A percentile compares a stretch with the other conserved stretches of the same genome.
Conservation (phyloP, 2,797 vertebrate genomes). For the Melanotaenia parkinsoni region DNA sequence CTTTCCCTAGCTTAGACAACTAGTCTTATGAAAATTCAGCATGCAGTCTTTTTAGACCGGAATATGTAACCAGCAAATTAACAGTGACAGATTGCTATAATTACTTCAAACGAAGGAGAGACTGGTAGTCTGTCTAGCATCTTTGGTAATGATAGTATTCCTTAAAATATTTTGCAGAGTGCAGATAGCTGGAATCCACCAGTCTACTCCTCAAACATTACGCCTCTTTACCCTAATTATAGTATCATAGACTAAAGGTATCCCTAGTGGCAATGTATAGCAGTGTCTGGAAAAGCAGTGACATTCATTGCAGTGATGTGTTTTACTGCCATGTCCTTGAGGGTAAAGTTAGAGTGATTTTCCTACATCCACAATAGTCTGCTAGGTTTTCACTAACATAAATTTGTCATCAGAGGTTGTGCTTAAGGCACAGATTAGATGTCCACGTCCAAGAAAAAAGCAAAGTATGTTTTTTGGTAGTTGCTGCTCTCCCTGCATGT, state of each 20-base stretch:
- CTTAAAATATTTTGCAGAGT: constrained; percentile 25
- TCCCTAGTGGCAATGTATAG: constrained; percentile 5
- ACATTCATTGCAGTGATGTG: constrained; percentile 19
- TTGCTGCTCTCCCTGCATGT: background rate
- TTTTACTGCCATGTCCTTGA: constrained; percentile 6
- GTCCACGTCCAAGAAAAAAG: background rate
- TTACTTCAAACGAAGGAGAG: constrained; percentile 31
- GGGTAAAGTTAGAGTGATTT: constrained; percentile 2
- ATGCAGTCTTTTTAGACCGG: constrained; percentile 37
- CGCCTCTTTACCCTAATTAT: constrained; percentile 35
- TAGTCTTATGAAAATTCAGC: constrained; percentile 30
- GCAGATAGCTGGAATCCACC: constrained; percentile 30
- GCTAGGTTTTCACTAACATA: background rate
- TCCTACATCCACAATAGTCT: background rate
- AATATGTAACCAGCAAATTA: constrained; percentile 28
- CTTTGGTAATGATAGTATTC: constrained; percentile 31
- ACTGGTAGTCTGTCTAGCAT: constrained; percentile 32
- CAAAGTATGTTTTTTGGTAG: background rate
- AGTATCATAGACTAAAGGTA: constrained; percentile 29
- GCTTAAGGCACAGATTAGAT: background rate
- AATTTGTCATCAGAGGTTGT: constrained; percentile 2
- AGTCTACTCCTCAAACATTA: constrained; percentile 29
- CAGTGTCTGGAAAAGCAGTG: background rate
- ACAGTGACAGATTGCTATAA: constrained; percentile 34
- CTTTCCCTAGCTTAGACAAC: constrained; percentile 26